Evolutionary conservation across 2,888 invertebrate species (phyloP).

Genomic region (Lagria hirta): DNA sequence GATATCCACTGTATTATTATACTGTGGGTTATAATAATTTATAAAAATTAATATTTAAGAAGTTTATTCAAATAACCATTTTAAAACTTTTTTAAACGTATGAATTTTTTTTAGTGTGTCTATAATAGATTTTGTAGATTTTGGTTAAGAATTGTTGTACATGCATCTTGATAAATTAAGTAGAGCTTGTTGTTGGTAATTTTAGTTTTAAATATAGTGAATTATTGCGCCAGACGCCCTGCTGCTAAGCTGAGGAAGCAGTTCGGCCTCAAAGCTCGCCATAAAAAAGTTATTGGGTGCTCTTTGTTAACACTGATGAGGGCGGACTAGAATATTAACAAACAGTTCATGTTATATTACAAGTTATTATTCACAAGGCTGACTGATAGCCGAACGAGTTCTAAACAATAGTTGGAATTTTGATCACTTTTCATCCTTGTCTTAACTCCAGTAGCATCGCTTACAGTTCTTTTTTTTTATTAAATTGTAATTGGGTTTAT

Average conservation of each 20-base stretch:
- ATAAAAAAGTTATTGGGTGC: conserved; percentile 47
- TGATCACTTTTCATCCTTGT: conserved; percentile 24
- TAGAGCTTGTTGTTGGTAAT: too few species aligned
- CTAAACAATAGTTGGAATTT: conserved; percentile 26
- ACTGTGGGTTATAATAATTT: too few species aligned
- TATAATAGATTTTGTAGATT: too few species aligned
- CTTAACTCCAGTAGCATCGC: conserved; percentile 21
- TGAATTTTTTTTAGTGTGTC: too few species aligned
- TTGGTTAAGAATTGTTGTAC: too few species aligned
- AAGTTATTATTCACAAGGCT: conserved; percentile 42
- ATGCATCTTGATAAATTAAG: too few species aligned
- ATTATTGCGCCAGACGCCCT: conserved; percentile 42
- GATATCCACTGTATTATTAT: too few species aligned
- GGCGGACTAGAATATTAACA: conserved; percentile 47
- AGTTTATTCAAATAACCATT: too few species aligned
- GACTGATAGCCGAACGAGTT: conserved; percentile 31
- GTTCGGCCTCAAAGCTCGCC: conserved; percentile 42
- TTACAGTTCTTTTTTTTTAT: conserved; percentile 9
- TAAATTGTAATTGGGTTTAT: conserved; percentile 14
- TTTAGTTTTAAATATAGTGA: conserved; percentile 39
- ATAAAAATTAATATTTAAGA: too few species aligned
- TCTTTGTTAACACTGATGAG: conserved; percentile 47
- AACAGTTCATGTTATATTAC: conserved; percentile 41
- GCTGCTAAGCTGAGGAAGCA: conserved; percentile 38
- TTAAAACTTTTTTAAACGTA: too few species aligned